phyloP scores from a whole-genome alignment of 2,797 vertebrate species.

The Liparis tanakae region DNA sequence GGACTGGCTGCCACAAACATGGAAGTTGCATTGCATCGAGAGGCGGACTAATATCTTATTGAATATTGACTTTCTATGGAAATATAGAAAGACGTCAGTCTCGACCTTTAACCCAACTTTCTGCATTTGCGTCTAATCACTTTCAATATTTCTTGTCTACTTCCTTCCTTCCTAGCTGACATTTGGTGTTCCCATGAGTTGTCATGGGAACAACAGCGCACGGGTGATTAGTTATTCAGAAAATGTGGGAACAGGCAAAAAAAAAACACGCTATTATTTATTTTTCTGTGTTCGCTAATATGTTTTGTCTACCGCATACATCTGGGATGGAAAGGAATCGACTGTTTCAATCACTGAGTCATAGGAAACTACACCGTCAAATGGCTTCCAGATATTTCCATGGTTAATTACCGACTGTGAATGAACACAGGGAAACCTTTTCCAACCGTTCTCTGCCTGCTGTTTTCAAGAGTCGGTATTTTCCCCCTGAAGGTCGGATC shows the following conservation, averaged over 20 bases:
- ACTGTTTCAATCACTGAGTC: constrained; percentile 67
- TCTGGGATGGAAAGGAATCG: constrained; percentile 60
- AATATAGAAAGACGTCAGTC: constrained; percentile 31
- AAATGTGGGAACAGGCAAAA: constrained; percentile 8
- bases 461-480: constrained; percentile 64
- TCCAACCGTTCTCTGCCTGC: constrained; percentile 55
- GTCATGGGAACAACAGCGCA: constrained; percentile 32
- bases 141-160: constrained; percentile 17
- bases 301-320: constrained; percentile 54
- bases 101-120: constrained; percentile 24
- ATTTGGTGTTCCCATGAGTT: constrained; percentile 21
- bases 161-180: constrained; percentile 35
- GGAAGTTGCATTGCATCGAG: constrained; percentile 5
- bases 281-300: constrained; percentile 25
- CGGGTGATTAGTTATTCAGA: constrained; percentile 37
- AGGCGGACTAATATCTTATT: constrained; percentile 11
- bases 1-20: not conserved
- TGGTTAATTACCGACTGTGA: constrained; percentile 74
- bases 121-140: constrained; percentile 21
- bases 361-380: constrained; percentile 64
- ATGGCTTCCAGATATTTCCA: constrained; percentile 79
- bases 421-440: constrained; percentile 75
- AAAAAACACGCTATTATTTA: constrained; percentile 49
- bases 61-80: constrained; percentile 18
- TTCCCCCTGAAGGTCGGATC: constrained; percentile 63